Evolutionary conservation across 2,797 vertebrate genomes (phyloP).

Genomic region (Myripristis murdjan): DNA sequence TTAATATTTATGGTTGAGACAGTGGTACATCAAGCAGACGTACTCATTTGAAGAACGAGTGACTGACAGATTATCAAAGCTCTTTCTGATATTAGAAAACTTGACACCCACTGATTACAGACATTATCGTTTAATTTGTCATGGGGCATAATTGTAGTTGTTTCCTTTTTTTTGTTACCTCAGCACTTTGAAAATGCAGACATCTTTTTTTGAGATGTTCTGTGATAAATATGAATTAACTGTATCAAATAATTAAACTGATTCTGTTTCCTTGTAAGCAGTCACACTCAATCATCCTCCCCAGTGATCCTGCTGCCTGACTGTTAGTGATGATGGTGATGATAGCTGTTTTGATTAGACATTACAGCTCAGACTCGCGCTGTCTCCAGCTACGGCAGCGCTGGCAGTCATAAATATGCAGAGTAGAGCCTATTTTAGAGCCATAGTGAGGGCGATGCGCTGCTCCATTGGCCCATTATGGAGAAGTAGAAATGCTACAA

Average conservation of each 20-base stretch:
- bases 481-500: slow-evolving; percentile 11
- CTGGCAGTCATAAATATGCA: slow-evolving; percentile 34
- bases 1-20: slow-evolving; percentile 37
- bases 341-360: slow-evolving; percentile 22
- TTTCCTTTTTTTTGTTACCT: too few relatives aligned
- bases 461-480: slow-evolving; percentile 35
- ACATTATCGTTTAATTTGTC: too few relatives aligned
- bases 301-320: background rate
- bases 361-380: slow-evolving; percentile 26
- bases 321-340: slow-evolving; percentile 6
- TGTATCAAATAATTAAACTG: background rate
- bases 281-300: background rate
- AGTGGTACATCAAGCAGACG: slow-evolving; percentile 31
- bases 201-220: background rate
- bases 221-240: background rate
- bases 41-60: slow-evolving; percentile 49
- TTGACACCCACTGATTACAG: background rate
- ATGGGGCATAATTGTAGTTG: too few relatives aligned
- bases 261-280: slow-evolving; percentile 2
- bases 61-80: slow-evolving; percentile 19
- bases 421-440: slow-evolving; percentile 26
- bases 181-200: too few relatives aligned
- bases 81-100: background rate
- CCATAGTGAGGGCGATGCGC: slow-evolving; percentile 6
- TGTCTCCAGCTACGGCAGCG: slow-evolving; percentile 4